Conservation (phyloP, 2,797 vertebrate species). For the Tapera naevia region DNA sequence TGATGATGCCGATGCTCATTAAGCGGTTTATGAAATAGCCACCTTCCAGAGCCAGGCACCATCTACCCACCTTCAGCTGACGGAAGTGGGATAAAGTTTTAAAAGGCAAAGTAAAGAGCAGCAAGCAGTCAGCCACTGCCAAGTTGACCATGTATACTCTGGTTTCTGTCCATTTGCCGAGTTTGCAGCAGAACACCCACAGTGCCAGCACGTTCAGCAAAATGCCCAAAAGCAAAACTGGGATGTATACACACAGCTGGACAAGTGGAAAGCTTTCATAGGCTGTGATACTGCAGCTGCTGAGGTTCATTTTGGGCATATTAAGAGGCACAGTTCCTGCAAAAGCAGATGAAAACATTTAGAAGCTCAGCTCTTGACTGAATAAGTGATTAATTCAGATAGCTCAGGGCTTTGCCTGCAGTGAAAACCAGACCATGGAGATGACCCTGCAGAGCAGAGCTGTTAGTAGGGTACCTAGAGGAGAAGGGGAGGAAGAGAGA, state of each 20-base stretch:
- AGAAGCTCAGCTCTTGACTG: neutral
- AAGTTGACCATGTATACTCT: conserved; percentile 66
- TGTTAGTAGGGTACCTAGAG: neutral
- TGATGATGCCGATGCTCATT: conserved; percentile 73
- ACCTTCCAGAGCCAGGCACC: conserved; percentile 27
- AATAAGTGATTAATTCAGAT: neutral
- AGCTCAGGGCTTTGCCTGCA: neutral
- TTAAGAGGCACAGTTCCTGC: neutral
- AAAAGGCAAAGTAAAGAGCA: conserved; percentile 83
- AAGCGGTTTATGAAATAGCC: conserved; percentile 72
- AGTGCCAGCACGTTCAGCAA: conserved; percentile 34
- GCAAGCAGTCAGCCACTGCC: conserved; percentile 60
- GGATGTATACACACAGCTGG: conserved; percentile 51
- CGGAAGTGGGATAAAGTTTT: conserved; percentile 56
- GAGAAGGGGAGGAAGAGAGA: neutral
- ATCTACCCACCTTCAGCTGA: neutral
- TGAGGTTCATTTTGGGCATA: neutral
- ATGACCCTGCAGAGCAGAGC: neutral
- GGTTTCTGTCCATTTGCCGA: conserved; percentile 59
- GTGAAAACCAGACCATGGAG: neutral
- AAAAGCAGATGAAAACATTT: conserved; percentile 28
- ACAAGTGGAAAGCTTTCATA: neutral
- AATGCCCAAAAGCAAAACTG: conserved; percentile 33
- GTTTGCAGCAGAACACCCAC: conserved; percentile 63
- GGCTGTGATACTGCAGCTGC: conserved; percentile 1